Base-by-base conservation (phyloP, 35 echinoderm and acorn worm genomes). In the Heliocidaris tuberculata region DNA sequence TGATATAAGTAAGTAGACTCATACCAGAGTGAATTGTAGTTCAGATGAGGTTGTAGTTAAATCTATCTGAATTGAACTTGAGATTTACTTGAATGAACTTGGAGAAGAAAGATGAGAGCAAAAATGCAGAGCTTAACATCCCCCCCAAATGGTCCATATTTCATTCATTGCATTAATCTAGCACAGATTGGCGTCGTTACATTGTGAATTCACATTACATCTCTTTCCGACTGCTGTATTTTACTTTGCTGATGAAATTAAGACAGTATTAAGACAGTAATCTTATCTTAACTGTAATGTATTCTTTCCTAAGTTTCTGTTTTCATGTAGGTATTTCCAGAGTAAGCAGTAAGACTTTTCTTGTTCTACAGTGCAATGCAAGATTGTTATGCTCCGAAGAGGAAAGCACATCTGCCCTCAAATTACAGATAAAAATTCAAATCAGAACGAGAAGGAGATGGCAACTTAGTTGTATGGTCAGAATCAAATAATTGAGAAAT, bases 321-420 rank as follows among this genome's bases (percentile, higher is more conserved):
- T 92, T 92, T 48, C 90, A 92, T 92, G 90, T 92, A 92, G 90
- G 90, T 56, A n/a, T n/a, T n/a, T n/a, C n/a, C n/a, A n/a, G n/a
- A n/a, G n/a, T n/a, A n/a, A n/a, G n/a, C n/a, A n/a, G n/a, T 50
- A 92, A 92, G 49, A 48, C 90, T 92, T 31, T 56, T 27, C 10
- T 48, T 47, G 13, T n/a, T 92, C 31, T 56, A 92, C 31, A 47
- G 90, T 48, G 47, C 48, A 92, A 17, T 56, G 31, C 47, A 31
- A 47, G 31, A 17, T n/a, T n/a, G n/a, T 88, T 27, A 48, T 88
- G 2, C 31, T 35, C 47, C 60, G 27, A 70, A 70, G 60, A 70
- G 17, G 60, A 16, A 16, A 70, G 24, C 60, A 70, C 60, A 16
- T 24, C 7, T 70, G 60, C 19, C 24, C 7, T 70, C 17, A 24